A percentile compares a stretch with the other conserved stretches of the same genome.
phyloP scores from a whole-genome alignment of 2,113 vertebrate genomes.

The Phaetusa simplex region DNA sequence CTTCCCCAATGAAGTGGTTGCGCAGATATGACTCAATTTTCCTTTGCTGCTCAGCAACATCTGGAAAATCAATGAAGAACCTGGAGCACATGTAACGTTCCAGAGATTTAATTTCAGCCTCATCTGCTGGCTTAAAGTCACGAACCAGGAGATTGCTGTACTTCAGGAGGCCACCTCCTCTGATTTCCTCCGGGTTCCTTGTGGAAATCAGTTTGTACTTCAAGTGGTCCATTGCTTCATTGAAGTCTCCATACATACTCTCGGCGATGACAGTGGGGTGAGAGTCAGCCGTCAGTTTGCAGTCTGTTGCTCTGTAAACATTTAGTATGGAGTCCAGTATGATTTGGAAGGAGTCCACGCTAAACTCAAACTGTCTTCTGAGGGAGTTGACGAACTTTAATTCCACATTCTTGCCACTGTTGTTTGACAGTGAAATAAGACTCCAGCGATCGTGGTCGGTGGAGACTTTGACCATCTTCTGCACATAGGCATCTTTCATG shows the following conservation, averaged over 20 bases:
- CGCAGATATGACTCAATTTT: slow-evolving; percentile 95
- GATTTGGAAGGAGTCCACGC: slow-evolving; percentile 97
- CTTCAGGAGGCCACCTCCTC: slow-evolving; percentile 94
- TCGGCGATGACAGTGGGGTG: slow-evolving; percentile 84
- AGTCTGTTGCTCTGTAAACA: slow-evolving; percentile 79
- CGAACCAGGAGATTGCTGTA: slow-evolving; percentile 94
- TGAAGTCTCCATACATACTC: slow-evolving; percentile 95
- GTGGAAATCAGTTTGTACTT: slow-evolving; percentile 90
- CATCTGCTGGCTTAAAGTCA: slow-evolving; percentile 89
- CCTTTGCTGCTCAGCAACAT: slow-evolving; percentile 90
- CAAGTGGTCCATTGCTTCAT: slow-evolving; percentile 90
- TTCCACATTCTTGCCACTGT: slow-evolving; percentile 95
- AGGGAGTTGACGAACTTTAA: slow-evolving; percentile 91
- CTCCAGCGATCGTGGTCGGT: slow-evolving; percentile 92
- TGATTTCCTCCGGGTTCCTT: slow-evolving; percentile 92
- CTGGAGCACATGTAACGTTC: slow-evolving; percentile 98
- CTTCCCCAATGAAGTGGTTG: slow-evolving; percentile 96
- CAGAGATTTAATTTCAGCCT: slow-evolving; percentile 90
- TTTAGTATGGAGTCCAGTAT: slow-evolving; percentile 86
- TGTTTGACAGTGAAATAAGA: slow-evolving; percentile 95
- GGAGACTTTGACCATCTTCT: slow-evolving; percentile 98
- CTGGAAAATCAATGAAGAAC: slow-evolving; percentile 97
- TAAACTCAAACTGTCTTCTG: slow-evolving; percentile 95
- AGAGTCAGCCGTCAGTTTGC: slow-evolving; percentile 54
- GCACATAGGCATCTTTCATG: slow-evolving; percentile 96